Base-by-base conservation (phyloP, 2,113 vertebrate species). In the Plestiodon gilberti region DNA sequence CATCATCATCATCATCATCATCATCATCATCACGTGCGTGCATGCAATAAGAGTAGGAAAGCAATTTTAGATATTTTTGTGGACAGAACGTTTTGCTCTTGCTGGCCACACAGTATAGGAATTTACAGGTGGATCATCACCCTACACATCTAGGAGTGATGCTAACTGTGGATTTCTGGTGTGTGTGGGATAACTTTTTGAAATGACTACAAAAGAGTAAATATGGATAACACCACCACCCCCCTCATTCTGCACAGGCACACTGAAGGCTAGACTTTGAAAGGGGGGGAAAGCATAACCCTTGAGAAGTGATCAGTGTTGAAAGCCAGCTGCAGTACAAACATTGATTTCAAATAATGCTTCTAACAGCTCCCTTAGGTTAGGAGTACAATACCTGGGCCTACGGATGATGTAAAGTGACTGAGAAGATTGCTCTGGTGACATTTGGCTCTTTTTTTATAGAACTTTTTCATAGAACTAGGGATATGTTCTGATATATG, bases 241-340 rank as follows among this genome's bases (percentile, higher is more conserved):
- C 43, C 43, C 43, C 43, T 48, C 2, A 78, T 57, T 57, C 11
- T 57, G 55, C 55, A 73, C 28, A 69, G 73, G 86, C 74, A 2
- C n/a, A 82, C 55, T 80, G 67, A 86, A 80, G 78, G 18, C 55
- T 84, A 57, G 86, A 73, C 43, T 9, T 84, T 89, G 82, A 67
- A 86, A 71, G 13, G 35, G 71, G n/a, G 86, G 84, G 5, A 23
- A 22, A 55, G 75, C 8, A 65, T 83, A 82, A 43, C 14, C 48
- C 64, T 87, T 89, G 67, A 89, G 85, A 91, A 48, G 23, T 73
- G 43, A 30, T n/a, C 23, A 69, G 17, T 87, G 8, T 67, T 78
- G 62, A 86, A 89, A 80, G 18, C 78, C 70, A 86, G 38, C 84
- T 90, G 43, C 77, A 73, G 28, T 69, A 1, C 59, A 57, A 15